These are phyloP conservation scores for Hozukius guyotensis DNA, from an alignment of 2,797 vertebrate species.

Conservation along the genomic window DNA sequence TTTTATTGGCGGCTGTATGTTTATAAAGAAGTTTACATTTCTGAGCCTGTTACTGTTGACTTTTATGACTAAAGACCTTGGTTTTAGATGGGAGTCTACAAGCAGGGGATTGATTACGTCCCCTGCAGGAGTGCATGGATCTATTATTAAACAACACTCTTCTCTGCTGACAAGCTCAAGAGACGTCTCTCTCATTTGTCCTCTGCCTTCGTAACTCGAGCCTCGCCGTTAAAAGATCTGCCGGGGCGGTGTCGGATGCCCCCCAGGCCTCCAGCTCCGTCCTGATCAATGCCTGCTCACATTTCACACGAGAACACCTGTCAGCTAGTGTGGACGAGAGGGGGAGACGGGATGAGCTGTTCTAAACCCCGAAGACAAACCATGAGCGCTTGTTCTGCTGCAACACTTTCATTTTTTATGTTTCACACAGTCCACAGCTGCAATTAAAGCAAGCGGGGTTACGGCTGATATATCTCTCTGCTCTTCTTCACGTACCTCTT, in stretches of 20 bases:
- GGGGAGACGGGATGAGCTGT: neutral
- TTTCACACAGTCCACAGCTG: neutral
- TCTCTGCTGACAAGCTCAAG: slow-evolving; percentile 11
- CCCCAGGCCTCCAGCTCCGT: slow-evolving; percentile 21
- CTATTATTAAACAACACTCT: slow-evolving; percentile 56
- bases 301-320: slow-evolving; percentile 68
- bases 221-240: slow-evolving; percentile 39
- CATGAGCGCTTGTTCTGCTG: neutral
- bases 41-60: neutral
- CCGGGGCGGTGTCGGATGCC: slow-evolving; percentile 62
- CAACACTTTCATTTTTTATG: slow-evolving; percentile 2
- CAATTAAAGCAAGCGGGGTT: neutral
- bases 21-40: slow-evolving; percentile 1
- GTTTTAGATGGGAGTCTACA: neutral
- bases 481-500: neutral
- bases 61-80: neutral
- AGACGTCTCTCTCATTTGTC: slow-evolving; percentile 33
- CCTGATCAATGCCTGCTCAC: slow-evolving; percentile 62
- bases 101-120: slow-evolving; percentile 15
- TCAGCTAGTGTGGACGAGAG: neutral
- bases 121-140: slow-evolving; percentile 18
- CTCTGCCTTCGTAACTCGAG: slow-evolving; percentile 54
- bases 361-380: neutral
- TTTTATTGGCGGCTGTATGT: neutral
- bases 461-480: neutral